phyloP scores from a whole-genome alignment of 2,888 invertebrate species.

The Clunio marinus region DNA sequence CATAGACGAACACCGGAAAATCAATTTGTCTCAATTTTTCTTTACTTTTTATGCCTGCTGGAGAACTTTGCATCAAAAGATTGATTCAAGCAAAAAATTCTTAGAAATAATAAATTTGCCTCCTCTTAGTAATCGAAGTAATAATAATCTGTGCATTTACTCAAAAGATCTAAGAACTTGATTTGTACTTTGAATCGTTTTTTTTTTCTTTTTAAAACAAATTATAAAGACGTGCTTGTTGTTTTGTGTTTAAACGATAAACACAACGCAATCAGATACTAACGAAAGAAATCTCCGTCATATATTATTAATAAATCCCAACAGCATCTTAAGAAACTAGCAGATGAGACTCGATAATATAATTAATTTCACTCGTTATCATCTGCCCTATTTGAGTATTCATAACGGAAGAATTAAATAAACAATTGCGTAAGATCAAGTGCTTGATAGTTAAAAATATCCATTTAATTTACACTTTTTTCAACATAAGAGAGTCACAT shows the following conservation, averaged over 20 bases:
- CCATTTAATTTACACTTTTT: background rate
- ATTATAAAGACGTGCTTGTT: background rate
- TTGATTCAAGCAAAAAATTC: background rate
- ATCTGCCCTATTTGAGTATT: background rate
- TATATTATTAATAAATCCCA: constrained; percentile 7
- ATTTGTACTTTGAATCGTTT: background rate
- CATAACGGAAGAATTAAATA: constrained; percentile 4
- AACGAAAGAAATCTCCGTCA: background rate
- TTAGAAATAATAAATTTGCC: background rate
- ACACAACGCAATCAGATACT: background rate
- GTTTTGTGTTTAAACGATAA: constrained; percentile 1
- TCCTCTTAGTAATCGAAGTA: background rate
- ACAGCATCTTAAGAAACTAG: constrained; percentile 2
- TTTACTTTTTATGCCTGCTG: background rate
- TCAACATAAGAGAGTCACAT: background rate
- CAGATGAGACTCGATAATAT: background rate
- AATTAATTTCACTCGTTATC: background rate
- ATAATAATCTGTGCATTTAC: background rate
- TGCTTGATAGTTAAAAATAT: background rate
- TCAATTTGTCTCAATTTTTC: background rate
- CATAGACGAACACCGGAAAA: background rate
- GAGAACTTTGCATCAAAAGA: too few species aligned
- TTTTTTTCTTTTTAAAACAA: background rate
- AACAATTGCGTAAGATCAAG: background rate
- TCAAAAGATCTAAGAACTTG: background rate